Evolutionary conservation across 1,140 invertebrate species (phyloP), one percentile per base, ranked within the genome.

Genomic region (Atta cephalotes): DNA sequence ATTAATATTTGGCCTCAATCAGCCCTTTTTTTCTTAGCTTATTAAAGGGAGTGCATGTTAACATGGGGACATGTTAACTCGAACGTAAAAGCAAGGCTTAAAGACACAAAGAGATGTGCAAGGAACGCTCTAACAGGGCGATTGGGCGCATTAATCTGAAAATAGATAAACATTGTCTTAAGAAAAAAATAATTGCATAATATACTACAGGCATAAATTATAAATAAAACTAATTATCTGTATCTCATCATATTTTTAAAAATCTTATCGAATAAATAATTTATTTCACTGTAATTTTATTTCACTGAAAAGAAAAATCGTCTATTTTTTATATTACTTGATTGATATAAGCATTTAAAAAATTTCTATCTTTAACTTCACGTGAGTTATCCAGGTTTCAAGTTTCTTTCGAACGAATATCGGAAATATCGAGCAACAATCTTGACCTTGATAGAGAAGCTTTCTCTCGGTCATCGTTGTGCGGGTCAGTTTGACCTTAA

Each of bases 401-500:
- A 74, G 16, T 49, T 72, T 77, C 66, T 56, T 51, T 9, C 4
- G 39, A 35, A 62, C 56, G 21, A 65, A 5, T 49, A 63, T 84
- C 9, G 56, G 71, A 84, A 84, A 84, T 84, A 84, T 84, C 28
- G 28, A 2, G 21, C 25, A 60, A 62, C 18, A 25, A 62, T 76
- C 80, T 76, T 84, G 80, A 84, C 39, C 70, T 76, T 76, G 70
- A 39, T 49, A 9, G 35, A 72, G 49, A n/a, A 76, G 49, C 86
- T 88, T 85, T 86, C 76, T 72, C 72, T 72, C 58, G 89, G 86
- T 81, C 63, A 87, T 89, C 86, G 77, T 93, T 92, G 93, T 87
- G 91, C 88, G 84, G 90, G 92, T 92, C 93, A 93, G 92, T 93
- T 84, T 90, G 90, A 85, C 84, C 78, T 87, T 85, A 72, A 86